Evolutionary conservation across 1,140 invertebrate species (phyloP).

Genomic region (Plutomurus gul): DNA sequence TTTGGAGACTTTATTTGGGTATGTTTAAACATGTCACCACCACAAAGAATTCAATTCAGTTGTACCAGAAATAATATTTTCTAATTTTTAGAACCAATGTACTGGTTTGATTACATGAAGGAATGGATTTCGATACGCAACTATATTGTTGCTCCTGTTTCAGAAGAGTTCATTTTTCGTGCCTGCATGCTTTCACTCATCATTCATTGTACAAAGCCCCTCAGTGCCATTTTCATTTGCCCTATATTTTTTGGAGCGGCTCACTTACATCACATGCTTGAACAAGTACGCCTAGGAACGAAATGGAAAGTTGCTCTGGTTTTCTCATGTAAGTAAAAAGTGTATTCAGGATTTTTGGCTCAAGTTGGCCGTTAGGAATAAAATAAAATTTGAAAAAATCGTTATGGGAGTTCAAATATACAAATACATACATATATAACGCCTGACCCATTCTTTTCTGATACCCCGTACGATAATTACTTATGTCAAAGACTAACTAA

Average conservation of each 20-base stretch:
- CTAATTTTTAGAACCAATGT: conserved; percentile 67
- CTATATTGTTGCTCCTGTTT: conserved; percentile 86
- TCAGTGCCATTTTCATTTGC: conserved; percentile 78
- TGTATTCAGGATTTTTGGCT: too few species aligned
- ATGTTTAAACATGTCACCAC: conserved; percentile 37
- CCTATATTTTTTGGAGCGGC: conserved; percentile 91
- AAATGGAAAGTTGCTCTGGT: conserved; percentile 69
- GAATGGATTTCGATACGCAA: conserved; percentile 84
- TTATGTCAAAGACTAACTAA: too few species aligned
- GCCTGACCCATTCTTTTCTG: too few species aligned
- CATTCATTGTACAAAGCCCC: conserved; percentile 77
- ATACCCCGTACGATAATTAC: too few species aligned
- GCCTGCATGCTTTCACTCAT: conserved; percentile 92
- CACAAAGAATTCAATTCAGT: background rate
- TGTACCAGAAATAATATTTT: conserved; percentile 31
- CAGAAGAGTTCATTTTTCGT: conserved; percentile 92
- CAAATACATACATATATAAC: too few species aligned
- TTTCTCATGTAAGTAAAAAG: conserved; percentile 64
- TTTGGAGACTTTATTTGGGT: conserved; percentile 73
- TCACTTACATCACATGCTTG: conserved; percentile 89
- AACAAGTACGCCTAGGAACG: conserved; percentile 68
- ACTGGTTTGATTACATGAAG: conserved; percentile 71
- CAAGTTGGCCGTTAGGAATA: too few species aligned
- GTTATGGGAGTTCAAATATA: too few species aligned
- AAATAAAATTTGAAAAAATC: too few species aligned